These are phyloP conservation scores for Celastrina argiolus DNA, from an alignment of 2,888 invertebrate genomes.

Conservation along the genomic window DNA sequence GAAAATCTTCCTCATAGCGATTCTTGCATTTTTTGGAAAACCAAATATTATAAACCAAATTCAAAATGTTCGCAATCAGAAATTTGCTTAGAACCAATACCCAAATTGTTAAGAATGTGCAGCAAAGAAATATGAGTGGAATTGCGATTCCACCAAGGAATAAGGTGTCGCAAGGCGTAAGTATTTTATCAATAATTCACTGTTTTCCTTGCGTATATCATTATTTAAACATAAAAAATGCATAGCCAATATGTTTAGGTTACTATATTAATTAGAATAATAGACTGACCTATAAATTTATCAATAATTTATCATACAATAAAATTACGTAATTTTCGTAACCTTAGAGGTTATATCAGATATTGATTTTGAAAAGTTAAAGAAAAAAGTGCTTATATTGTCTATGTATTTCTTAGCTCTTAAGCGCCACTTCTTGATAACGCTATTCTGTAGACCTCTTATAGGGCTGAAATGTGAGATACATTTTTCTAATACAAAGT, in stretches of 20 bases:
- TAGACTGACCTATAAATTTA: neutral
- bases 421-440: neutral
- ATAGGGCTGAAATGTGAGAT: neutral
- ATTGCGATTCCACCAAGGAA: constrained; percentile 51
- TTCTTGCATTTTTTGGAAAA: constrained; percentile 1
- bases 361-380: neutral
- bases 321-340: constrained; percentile 10
- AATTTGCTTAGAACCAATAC: constrained; percentile 52
- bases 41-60: neutral
- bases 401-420: neutral
- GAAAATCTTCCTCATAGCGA: neutral
- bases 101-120: constrained; percentile 53
- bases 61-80: constrained; percentile 58
- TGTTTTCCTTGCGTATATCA: neutral
- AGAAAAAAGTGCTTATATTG: neutral
- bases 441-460: neutral
- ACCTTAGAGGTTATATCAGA: constrained; percentile 5
- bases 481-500: neutral
- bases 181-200: constrained; percentile 32
- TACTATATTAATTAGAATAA: neutral
- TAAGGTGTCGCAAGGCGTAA: constrained; percentile 56
- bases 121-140: constrained; percentile 60
- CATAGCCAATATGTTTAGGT: neutral
- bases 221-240: neutral
- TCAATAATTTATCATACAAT: neutral